phyloP scores from a whole-genome alignment of 2,888 invertebrate species.

The Notodonta dromedarius region DNA sequence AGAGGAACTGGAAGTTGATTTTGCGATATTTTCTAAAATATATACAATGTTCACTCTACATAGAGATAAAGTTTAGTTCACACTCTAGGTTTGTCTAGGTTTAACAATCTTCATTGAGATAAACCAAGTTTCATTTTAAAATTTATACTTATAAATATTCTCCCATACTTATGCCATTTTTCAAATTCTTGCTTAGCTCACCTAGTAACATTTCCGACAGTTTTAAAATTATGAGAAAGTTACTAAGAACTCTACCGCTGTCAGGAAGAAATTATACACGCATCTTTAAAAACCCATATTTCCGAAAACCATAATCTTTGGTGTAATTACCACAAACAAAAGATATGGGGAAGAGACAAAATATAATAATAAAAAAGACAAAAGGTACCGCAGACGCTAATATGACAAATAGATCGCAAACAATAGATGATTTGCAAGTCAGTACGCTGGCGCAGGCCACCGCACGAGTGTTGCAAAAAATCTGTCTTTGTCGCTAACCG shows the following conservation, averaged over 20 bases:
- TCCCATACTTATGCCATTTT: no score
- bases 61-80: no score
- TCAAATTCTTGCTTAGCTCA: neutral
- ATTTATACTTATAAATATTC: no score
- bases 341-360: constrained; percentile 21
- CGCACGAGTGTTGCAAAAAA: constrained; percentile 37
- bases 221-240: neutral
- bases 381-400: constrained; percentile 56
- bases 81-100: no score
- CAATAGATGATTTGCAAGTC: constrained; percentile 62
- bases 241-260: neutral
- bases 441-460: constrained; percentile 49
- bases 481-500: constrained; percentile 68
- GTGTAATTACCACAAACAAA: constrained; percentile 38
- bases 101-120: no score
- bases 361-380: constrained; percentile 38
- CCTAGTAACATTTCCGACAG: neutral
- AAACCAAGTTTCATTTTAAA: no score
- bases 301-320: constrained; percentile 33
- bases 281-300: constrained; percentile 14
- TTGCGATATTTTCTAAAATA: no score
- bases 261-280: neutral
- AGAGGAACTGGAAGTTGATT: no score
- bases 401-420: constrained; percentile 63
- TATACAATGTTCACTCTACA: no score